Base-by-base conservation (phyloP, 2,113 vertebrate species). In the Podarcis raffonei region DNA sequence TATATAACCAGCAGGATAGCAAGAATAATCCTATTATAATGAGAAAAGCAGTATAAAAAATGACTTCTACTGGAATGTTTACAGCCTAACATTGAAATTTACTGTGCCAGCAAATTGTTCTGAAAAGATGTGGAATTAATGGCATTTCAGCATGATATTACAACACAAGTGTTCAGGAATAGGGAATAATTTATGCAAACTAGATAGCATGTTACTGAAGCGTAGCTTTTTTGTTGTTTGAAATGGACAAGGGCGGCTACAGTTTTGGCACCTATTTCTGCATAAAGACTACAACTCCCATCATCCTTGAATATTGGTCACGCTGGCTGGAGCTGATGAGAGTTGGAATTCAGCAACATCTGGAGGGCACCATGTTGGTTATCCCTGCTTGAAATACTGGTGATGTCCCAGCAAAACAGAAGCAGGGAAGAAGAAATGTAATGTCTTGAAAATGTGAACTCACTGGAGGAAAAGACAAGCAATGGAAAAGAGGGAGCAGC, bases 1-100 rank as follows among this genome's bases (percentile, higher is more conserved):
- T 65, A 16, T 83, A 4, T 65, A 76, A 66, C 9, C 71, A 83
- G 16, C 48, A 81, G 25, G 66, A 18, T 32, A 75, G 25, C 69
- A 83, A 68, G 39, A 65, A 20, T 57, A 23, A 78, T 66, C 37
- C 9, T 20, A 76, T 82, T 85, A 22, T 88, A 90, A 37, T 12
- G 3, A 66, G 81, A 91, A 91, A 66, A 81, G 9, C 39, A 62
- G 3, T 16, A 65, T 76, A 82, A 74, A 77, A 86, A 89, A 88
- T 30, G 77, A 8, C 76, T 77, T 89, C 71, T 32, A 87, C 27
- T 68, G 30, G 89, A 88, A 32, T 4, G 75, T 7, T 76, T 84
- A 69, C 62, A 80, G 3, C 20, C 53, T 83, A 86, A 88, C 0
- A 5, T n/a, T 42, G 74, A 77, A 20, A 77, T 77, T n/a, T 66